Evolutionary conservation across 2,888 invertebrate genomes (phyloP), one percentile per base, ranked within the genome.

Genomic region (Hylaea fasciaria): DNA sequence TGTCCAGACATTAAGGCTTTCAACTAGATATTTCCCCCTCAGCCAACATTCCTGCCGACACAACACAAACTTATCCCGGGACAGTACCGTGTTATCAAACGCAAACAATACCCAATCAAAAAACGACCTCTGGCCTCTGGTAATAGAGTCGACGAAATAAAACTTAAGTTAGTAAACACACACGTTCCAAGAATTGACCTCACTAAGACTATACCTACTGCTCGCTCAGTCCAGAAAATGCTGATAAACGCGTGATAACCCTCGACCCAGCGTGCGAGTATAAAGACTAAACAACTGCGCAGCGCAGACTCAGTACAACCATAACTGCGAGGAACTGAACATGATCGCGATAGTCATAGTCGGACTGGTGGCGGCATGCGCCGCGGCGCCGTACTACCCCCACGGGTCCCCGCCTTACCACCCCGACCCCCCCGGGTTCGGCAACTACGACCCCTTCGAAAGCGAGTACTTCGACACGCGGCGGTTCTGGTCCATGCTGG

Each of bases 401-500:
- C 50, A 40, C 1, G 48, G 52, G 5, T 61, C 58, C 4, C 40
- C 53, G 8, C 62, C 69, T 0, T 71, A 56, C 46, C 66, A 56
- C 17, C 64, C 59, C 0, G 63, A 62, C 40, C 62, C n/a, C 39
- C 62, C 45, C 0, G 47, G 51, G 5, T 57, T 37, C 62, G 53
- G 16, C 47, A 40, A 43, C 56, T 69, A 8, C 62, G 69, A 35
- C 58, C 62, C 32, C 60, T 68, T 80, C 63, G 61, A 66, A 2
- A 79, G 78, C 0, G 72, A 78, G 12, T 11, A 86, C 0, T 88
- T 90, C 72, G 85, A 89, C 69, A 84, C 87, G 0, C 66, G 71
- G 29, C 71, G 71, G 13, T 89, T 90, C 70, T 91, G 87, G 87
- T 39, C 66, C 0, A 76, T 83, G 2, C 58, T 90, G 0, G 72